Percentiles rank a stretch among this genome's conserved stretches.
Evolutionary conservation across 1,140 invertebrate species (phyloP).

Genomic region (Anastrepha obliqua): DNA sequence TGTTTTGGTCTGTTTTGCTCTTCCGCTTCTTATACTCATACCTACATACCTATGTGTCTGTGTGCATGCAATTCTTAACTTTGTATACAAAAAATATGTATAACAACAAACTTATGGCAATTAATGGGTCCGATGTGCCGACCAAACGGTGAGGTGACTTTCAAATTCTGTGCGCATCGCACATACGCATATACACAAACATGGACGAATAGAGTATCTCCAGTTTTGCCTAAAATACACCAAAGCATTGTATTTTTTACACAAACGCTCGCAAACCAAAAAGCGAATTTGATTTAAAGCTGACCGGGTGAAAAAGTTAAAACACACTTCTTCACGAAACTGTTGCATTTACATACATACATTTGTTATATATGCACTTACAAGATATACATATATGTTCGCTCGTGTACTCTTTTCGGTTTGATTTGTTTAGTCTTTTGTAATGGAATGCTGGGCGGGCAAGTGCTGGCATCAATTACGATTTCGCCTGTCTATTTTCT

Average conservation of each 20-base stretch:
- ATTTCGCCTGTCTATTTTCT: neutral
- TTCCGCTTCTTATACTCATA: too few relatives aligned
- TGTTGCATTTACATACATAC: neutral
- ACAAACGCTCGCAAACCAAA: too few relatives aligned
- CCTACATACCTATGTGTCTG: too few relatives aligned
- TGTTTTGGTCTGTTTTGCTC: too few relatives aligned
- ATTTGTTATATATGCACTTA: neutral
- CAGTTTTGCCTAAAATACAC: neutral
- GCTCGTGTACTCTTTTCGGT: neutral
- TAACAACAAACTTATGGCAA: neutral
- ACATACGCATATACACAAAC: neutral
- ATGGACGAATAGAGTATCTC: neutral
- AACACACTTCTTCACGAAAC: neutral
- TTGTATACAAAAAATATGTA: neutral
- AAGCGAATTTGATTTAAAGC: neutral
- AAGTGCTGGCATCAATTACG: conserved; percentile 24
- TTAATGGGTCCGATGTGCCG: neutral
- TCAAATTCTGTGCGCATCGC: neutral
- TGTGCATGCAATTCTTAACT: neutral
- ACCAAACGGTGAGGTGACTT: neutral
- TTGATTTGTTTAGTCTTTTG: conserved; percentile 37
- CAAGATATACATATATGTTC: neutral
- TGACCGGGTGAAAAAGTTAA: neutral
- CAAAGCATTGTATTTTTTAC: neutral
- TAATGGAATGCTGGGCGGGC: neutral